These are phyloP conservation scores for Barbus barbus DNA, from an alignment of 2,113 vertebrate species.

Conservation along the genomic window DNA sequence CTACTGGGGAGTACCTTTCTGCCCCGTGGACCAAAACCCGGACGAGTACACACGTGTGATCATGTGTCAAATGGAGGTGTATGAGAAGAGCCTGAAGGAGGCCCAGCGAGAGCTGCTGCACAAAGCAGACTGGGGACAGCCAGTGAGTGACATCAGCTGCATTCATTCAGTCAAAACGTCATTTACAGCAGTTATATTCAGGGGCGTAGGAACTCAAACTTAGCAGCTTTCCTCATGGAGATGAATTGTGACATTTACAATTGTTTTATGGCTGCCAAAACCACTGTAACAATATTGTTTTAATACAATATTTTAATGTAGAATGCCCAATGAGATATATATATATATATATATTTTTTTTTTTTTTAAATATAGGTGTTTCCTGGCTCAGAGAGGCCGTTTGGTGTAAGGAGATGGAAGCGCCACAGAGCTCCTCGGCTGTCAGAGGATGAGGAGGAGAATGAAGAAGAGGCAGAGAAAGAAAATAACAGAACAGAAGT, in stretches of 20 bases:
- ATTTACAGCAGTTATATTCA: background rate
- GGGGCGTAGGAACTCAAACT: background rate
- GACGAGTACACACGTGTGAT: conserved; percentile 91
- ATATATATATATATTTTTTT: background rate
- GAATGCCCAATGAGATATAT: background rate
- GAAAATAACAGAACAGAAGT: conserved; percentile 57
- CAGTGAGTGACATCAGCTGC: conserved; percentile 47
- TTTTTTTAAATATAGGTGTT: conserved; percentile 63
- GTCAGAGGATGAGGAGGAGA: conserved; percentile 63
- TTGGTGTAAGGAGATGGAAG: conserved; percentile 42
- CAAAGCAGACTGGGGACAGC: conserved; percentile 86
- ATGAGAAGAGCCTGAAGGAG: conserved; percentile 88
- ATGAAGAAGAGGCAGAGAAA: conserved; percentile 28
- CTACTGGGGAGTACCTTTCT: conserved; percentile 97
- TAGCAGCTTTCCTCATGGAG: background rate
- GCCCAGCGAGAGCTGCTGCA: conserved; percentile 85
- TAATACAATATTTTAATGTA: background rate
- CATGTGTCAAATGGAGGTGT: conserved; percentile 91
- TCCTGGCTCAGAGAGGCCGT: conserved; percentile 61
- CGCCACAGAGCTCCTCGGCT: conserved; percentile 46
- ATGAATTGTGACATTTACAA: background rate
- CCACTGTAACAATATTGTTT: background rate
- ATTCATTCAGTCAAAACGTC: background rate
- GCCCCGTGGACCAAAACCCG: conserved; percentile 87
- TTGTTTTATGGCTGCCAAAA: background rate